Percentiles rank a stretch among this genome's conserved stretches.
Conservation (phyloP, 2,888 invertebrate species). For the Salticus scenicus region DNA sequence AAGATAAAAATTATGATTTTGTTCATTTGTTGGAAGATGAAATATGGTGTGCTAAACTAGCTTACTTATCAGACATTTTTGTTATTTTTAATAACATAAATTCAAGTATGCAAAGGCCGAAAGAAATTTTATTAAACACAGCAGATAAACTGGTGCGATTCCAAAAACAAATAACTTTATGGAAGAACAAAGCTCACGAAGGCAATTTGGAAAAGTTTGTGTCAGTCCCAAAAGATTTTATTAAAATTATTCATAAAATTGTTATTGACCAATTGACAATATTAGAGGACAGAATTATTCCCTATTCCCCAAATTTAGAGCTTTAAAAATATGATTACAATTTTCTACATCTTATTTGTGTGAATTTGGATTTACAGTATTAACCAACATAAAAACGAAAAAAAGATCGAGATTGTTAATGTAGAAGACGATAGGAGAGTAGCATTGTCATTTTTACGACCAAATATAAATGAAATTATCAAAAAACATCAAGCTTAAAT, state of each 20-base stretch:
- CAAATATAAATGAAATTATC: too few species aligned
- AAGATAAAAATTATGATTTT: not conserved
- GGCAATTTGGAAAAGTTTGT: slow-evolving; percentile 1
- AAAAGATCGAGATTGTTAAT: too few species aligned
- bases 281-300: slow-evolving; percentile 6
- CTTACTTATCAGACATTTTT: not conserved
- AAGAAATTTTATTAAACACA: slow-evolving; percentile 27
- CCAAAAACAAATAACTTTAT: slow-evolving; percentile 11
- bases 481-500: too few species aligned
- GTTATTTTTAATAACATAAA: not conserved
- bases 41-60: slow-evolving; percentile 10
- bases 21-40: not conserved
- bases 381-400: too few species aligned
- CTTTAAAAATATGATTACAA: too few species aligned
- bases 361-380: too few species aligned
- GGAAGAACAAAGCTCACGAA: slow-evolving; percentile 8
- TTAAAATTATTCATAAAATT: slow-evolving; percentile 16
- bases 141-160: slow-evolving; percentile 18
- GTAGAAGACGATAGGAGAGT: too few species aligned
- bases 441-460: too few species aligned
- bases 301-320: too few species aligned
- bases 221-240: slow-evolving; percentile 11
- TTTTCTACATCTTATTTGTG: too few species aligned
- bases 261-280: not conserved
- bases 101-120: slow-evolving; percentile 22